These are phyloP conservation scores for Drosophila azteca DNA, from an alignment of 1,140 invertebrate genomes.

Conservation along the genomic window DNA sequence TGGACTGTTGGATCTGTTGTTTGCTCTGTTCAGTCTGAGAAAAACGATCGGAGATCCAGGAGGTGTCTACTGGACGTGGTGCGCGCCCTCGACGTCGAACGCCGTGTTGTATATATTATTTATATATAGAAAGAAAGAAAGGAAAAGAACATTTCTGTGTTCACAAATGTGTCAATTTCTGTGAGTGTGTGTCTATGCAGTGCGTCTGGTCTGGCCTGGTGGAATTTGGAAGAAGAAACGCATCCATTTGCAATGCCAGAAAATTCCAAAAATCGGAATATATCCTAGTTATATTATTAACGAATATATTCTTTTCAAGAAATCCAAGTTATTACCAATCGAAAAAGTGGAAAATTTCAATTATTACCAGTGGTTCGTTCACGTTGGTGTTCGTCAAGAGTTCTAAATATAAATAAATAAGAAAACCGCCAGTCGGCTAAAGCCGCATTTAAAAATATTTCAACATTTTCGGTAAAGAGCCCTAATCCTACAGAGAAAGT, in stretches of 20 bases:
- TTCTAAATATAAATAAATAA: slow-evolving; percentile 65
- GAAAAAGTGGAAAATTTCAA: slow-evolving; percentile 36
- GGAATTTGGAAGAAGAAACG: slow-evolving; percentile 30
- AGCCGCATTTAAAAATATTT: slow-evolving; percentile 37
- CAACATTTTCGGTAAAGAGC: slow-evolving; percentile 24
- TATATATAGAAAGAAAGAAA: slow-evolving; percentile 72
- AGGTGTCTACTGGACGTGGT: slow-evolving; percentile 81
- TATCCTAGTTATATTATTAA: slow-evolving; percentile 38
- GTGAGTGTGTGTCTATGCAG: slow-evolving; percentile 29
- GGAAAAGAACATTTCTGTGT: slow-evolving; percentile 44
- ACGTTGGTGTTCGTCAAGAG: slow-evolving; percentile 31
- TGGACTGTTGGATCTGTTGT: slow-evolving; percentile 54
- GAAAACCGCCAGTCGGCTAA: slow-evolving; percentile 38
- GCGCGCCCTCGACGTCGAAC: slow-evolving; percentile 53
- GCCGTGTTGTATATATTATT: slow-evolving; percentile 73
- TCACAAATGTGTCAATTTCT: slow-evolving; percentile 43
- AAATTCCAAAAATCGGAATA: slow-evolving; percentile 38
- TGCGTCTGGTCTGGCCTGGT: slow-evolving; percentile 38
- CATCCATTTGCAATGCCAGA: slow-evolving; percentile 17
- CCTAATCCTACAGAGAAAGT: slow-evolving; percentile 54
- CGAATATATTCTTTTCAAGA: slow-evolving; percentile 35
- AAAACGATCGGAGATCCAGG: slow-evolving; percentile 83
- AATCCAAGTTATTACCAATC: slow-evolving; percentile 37
- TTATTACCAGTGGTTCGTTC: slow-evolving; percentile 11
- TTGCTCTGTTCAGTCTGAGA: slow-evolving; percentile 74